Base-by-base conservation (phyloP, 2,797 vertebrate species). In the Microctenopoma steveboyesi region DNA sequence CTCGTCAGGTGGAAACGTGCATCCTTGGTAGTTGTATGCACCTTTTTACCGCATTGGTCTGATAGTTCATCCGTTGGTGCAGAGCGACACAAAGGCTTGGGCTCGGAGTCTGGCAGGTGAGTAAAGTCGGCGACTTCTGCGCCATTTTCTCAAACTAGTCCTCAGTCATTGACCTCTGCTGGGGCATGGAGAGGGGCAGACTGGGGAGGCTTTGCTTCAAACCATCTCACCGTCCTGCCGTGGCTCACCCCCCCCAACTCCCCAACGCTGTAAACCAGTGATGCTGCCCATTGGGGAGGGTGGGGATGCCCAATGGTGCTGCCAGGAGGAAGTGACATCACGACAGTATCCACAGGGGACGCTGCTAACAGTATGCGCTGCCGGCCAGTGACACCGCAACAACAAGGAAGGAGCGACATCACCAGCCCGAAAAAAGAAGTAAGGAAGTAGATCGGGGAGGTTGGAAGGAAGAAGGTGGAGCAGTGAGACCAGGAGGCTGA, bases 311-410 rank as follows among this genome's bases (percentile, higher is more conserved):
- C 85, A 88, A 81, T 84, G 79, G 83, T 83, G 91, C 91, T 90
- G 90, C 88, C 86, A 84, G 82, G 82, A 91, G 89, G 84, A 92
- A 91, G 90, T 92, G 91, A 92, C 88, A 91, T 93, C 91, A 90
- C 82, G 79, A 91, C 88, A 90, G 91, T 84, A 89, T 92, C 89
- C 88, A 83, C 83, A 71, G 83, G 85, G 88, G 85, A 81, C 77
- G 86, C 82, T 85, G 89, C 74, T 85, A 79, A 88, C 86, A 87
- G 88, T 82, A 86, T 81, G 79, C 57, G 81, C 78, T 77, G 88
- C 68, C 12, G 84, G 85, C 74, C 85, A 58, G 83, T 76, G 79
- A 87, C 79, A 62, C 74, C 78, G 72, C 85, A 63, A 82, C 76
- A 78, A 84, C 78, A 61, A 86, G 81, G 83, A 83, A 76, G 67